phyloP scores from a whole-genome alignment of 2,113 vertebrate genomes.

The Sterna hirundo region DNA sequence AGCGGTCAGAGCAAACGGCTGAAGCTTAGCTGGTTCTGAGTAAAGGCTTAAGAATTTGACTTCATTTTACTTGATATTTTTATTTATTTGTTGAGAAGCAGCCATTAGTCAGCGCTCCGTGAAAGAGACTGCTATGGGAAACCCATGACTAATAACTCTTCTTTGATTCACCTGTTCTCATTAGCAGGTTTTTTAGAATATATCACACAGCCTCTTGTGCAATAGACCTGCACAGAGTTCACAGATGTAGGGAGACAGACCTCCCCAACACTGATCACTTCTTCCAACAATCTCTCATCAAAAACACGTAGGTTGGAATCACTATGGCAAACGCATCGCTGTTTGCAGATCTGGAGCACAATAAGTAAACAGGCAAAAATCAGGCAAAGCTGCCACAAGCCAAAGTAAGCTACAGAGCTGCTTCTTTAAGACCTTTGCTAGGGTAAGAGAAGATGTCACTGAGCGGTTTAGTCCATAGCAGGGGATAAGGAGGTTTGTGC shows the following conservation, averaged over 20 bases:
- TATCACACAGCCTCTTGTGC: not conserved
- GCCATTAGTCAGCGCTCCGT: not conserved
- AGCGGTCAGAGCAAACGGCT: not conserved
- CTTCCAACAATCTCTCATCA: not conserved
- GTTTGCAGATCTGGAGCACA: not conserved
- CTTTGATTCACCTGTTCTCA: not conserved
- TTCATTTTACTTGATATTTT: not conserved
- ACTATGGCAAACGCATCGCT: not conserved
- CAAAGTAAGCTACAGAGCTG: not conserved
- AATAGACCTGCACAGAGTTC: not conserved
- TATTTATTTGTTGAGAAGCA: not conserved
- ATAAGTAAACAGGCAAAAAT: not conserved
- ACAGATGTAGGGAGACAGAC: not conserved
- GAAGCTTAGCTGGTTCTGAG: not conserved
- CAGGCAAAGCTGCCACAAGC: not conserved
- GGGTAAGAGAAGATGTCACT: not conserved
- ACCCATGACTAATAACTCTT: not conserved
- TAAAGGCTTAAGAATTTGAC: not conserved
- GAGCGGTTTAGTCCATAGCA: not conserved
- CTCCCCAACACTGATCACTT: not conserved
- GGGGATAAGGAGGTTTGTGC: not conserved
- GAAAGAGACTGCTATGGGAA: not conserved
- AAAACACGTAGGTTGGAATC: not conserved
- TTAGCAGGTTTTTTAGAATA: not conserved
- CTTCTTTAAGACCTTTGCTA: not conserved